phyloP scores from a whole-genome alignment of 2,888 invertebrate species.

The Orthosia gothica region DNA sequence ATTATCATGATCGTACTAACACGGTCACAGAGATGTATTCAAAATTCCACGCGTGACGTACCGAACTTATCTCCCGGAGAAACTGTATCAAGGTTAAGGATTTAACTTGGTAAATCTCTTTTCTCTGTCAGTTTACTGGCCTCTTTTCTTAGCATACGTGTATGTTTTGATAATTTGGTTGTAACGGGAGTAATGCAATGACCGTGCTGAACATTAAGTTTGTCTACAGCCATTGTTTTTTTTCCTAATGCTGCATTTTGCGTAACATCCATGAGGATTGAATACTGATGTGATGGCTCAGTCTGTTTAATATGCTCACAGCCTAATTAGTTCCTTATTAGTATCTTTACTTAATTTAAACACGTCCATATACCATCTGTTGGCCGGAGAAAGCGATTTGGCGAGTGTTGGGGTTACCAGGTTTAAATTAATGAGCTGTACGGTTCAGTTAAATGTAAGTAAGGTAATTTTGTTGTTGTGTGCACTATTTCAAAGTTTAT shows the following conservation, averaged over 20 bases:
- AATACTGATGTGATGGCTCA: constrained; percentile 74
- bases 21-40: constrained; percentile 63
- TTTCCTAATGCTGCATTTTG: constrained; percentile 70
- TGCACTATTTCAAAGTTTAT: constrained; percentile 51
- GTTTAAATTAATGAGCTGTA: constrained; percentile 42
- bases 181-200: constrained; percentile 46
- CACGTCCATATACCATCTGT: constrained; percentile 28
- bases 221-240: constrained; percentile 62
- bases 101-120: constrained; percentile 55
- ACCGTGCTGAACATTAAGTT: constrained; percentile 53
- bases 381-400: constrained; percentile 51
- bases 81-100: constrained; percentile 72
- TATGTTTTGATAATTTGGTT: constrained; percentile 62
- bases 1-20: constrained; percentile 73
- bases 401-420: constrained; percentile 25
- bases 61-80: constrained; percentile 62
- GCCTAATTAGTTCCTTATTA: constrained; percentile 71
- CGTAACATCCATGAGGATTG: constrained; percentile 68
- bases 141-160: constrained; percentile 66
- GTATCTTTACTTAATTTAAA: constrained; percentile 33
- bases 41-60: constrained; percentile 64
- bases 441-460: constrained; percentile 28
- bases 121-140: constrained; percentile 66
- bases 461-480: constrained; percentile 44
- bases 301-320: constrained; percentile 64